A percentile compares a stretch with the other conserved stretches of the same genome.
Conservation (phyloP, 35 echinoderm and acorn worm species). For the Amphiura filiformis region DNA sequence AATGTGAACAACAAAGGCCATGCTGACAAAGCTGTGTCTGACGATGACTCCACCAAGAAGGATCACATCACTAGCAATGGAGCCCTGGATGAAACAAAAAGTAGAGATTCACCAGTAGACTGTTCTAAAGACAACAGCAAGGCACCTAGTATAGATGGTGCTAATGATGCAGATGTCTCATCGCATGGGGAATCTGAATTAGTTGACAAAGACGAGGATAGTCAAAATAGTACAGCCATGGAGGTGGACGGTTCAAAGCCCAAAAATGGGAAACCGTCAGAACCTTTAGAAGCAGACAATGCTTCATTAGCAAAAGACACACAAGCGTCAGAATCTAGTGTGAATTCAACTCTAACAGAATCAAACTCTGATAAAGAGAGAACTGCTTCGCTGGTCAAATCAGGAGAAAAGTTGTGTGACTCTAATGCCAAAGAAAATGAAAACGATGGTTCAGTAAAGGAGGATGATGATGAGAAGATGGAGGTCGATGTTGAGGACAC, state of each 20-base stretch:
- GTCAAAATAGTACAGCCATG: background rate
- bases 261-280: background rate
- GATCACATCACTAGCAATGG: background rate
- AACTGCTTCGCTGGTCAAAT: background rate
- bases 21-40: background rate
- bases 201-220: background rate
- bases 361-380: slow-evolving; percentile 6
- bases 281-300: background rate
- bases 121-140: no score
- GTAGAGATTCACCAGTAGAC: background rate
- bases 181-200: background rate
- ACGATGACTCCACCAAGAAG: background rate
- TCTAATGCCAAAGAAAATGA: slow-evolving; percentile 2
- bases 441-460: background rate
- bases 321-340: background rate
- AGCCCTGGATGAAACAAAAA: background rate
- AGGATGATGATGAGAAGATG: background rate
- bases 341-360: background rate
- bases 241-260: background rate
- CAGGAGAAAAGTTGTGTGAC: background rate
- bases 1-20: background rate
- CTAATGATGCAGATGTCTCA: background rate
- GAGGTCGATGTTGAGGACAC: background rate
- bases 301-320: background rate
- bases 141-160: background rate